phyloP scores from a whole-genome alignment of 2,113 vertebrate species.

The Trogon surrucura region DNA sequence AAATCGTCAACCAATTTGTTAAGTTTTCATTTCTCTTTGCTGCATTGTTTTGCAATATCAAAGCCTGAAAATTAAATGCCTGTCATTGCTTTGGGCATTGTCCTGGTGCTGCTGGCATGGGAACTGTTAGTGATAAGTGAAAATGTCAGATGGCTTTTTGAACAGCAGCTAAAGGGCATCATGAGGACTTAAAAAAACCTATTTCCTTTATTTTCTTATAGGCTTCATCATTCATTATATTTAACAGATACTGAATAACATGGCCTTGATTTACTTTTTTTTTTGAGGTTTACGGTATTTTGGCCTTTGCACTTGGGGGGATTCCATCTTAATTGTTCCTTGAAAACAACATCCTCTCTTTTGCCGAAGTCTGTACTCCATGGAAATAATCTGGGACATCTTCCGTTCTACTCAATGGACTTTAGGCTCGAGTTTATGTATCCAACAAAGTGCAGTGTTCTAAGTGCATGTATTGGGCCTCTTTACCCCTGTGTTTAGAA shows the following conservation, averaged over 20 bases:
- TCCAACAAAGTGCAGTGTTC: not conserved
- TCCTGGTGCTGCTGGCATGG: not conserved
- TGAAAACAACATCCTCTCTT: not conserved
- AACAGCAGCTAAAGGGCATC: not conserved
- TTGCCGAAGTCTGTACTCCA: not conserved
- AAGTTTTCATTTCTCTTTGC: conserved; percentile 32
- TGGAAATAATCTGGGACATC: not conserved
- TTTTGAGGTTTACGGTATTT: not conserved
- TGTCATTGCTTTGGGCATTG: conserved; percentile 6
- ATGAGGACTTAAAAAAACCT: not conserved
- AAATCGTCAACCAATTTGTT: conserved; percentile 54
- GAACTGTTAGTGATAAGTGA: not conserved
- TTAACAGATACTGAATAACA: not conserved
- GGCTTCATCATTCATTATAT: not conserved
- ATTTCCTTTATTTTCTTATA: not conserved
- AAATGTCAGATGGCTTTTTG: not conserved
- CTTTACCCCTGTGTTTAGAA: not conserved
- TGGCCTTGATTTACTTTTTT: not conserved
- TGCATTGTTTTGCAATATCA: conserved; percentile 18
- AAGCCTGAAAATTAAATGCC: conserved; percentile 19
- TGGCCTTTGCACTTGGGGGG: not conserved
- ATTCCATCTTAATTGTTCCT: not conserved
- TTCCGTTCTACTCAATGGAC: not conserved
- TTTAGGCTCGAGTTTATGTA: not conserved
- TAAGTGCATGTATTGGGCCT: not conserved